Evolutionary conservation across 2,113 vertebrate genomes (phyloP).

Genomic region (Setophaga kirtlandii): DNA sequence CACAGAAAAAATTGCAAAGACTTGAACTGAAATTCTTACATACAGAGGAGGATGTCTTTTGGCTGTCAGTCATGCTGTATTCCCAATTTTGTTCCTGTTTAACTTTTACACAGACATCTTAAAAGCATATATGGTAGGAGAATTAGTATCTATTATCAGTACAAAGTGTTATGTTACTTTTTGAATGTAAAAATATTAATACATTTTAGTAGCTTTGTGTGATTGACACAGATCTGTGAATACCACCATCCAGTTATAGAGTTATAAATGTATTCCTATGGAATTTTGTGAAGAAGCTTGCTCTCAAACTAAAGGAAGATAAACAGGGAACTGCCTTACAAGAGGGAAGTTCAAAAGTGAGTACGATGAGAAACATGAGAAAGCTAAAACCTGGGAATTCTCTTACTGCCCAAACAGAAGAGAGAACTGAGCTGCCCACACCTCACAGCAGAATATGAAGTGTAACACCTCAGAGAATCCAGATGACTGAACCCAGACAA

Average conservation of each 20-base stretch:
- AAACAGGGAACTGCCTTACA: neutral
- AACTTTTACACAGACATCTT: neutral
- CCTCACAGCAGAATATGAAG: neutral
- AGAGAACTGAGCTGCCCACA: neutral
- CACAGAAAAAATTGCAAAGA: neutral
- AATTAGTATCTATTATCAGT: neutral
- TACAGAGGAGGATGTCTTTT: neutral
- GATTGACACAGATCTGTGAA: neutral
- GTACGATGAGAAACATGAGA: neutral
- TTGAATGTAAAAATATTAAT: neutral
- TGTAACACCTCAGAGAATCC: neutral
- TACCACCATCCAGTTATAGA: neutral
- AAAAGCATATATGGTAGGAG: neutral
- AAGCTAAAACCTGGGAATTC: neutral
- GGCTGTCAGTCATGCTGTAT: neutral
- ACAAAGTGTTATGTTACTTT: neutral
- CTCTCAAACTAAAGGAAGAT: neutral
- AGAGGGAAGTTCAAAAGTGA: neutral
- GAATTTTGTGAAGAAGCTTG: neutral
- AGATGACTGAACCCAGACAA: neutral
- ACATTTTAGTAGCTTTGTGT: neutral
- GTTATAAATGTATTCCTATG: neutral
- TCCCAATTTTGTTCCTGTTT: neutral
- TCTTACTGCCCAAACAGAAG: neutral
- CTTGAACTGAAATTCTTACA: neutral